phyloP scores from a whole-genome alignment of 2,797 vertebrate species.

The Scolopax rusticola region DNA sequence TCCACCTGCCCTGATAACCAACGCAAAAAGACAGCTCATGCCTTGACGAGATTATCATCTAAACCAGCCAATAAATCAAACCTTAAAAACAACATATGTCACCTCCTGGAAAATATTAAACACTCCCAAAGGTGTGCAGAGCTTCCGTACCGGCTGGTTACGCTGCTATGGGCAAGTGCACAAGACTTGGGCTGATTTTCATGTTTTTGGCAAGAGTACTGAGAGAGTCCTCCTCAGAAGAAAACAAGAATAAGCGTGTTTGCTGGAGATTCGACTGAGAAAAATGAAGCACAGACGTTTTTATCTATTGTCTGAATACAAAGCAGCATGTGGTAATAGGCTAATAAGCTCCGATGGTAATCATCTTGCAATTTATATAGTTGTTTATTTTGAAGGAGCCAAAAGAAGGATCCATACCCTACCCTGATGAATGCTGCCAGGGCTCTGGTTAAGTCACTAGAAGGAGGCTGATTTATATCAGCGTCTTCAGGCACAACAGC shows the following conservation, averaged over 20 bases:
- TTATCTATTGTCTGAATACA: slow-evolving; percentile 66
- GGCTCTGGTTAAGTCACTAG: not conserved
- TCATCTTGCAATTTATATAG: slow-evolving; percentile 41
- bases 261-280: slow-evolving; percentile 1
- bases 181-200: not conserved
- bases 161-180: not conserved
- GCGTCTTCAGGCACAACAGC: not conserved
- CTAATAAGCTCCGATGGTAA: slow-evolving; percentile 51
- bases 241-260: slow-evolving; percentile 36
- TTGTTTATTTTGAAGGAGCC: slow-evolving; percentile 52
- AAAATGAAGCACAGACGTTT: slow-evolving; percentile 1
- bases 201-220: slow-evolving; percentile 47
- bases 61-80: slow-evolving; percentile 28
- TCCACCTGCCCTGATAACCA: not conserved
- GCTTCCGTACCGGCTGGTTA: not conserved
- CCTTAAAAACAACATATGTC: not conserved
- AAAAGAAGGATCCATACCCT: slow-evolving; percentile 19
- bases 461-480: not conserved
- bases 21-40: not conserved
- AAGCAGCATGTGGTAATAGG: slow-evolving; percentile 57
- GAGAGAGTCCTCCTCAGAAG: not conserved
- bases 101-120: slow-evolving; percentile 23
- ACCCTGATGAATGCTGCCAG: fast-evolving
- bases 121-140: not conserved
- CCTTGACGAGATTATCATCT: slow-evolving; percentile 4